Base-by-base conservation (phyloP, 2,113 vertebrate genomes). In the Etheostoma spectabile region DNA sequence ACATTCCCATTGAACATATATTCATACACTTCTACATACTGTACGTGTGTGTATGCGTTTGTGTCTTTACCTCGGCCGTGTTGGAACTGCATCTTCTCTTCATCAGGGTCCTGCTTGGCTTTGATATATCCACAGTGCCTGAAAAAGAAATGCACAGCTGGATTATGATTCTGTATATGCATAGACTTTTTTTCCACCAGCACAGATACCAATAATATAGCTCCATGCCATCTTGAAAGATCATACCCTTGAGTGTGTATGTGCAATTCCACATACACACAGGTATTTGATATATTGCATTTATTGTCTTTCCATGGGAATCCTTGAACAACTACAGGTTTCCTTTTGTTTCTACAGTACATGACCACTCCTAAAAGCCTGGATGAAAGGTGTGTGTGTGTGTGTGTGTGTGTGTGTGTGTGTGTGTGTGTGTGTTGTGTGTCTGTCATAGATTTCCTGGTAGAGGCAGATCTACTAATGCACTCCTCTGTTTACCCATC, bases 1-100 rank as follows among this genome's bases (percentile, higher is more conserved):
- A 56, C 42, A 13, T 22, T 18, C 15, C 2, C 33, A 61, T 59
- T 59, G 14, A 14, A 38, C 63, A 24, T 38, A 45, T 10, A 62
- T 45, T 30, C 35, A 67, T 2, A 18, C 19, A 22, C 14, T 30
- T 27, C 5, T 18, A 16, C 14, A 6, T 18, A 49, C 5, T 42
- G 16, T 30, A 5, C 49, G 8, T 8, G 3, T 48, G 4, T 53
- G 12, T 48, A 38, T 38, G 38, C 38, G 61, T 65, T 33, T 45
- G 57, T 64, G 60, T 71, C 10, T 72, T 74, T 93, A 96, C 96
- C 95, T 95, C 95, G 85, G 21, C 95, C 95, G 19, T 95, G 95
- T 74, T 96, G 96, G 86, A 96, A 96, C 63, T 96, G 96, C 95
- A 96, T 94, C 91, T 96, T 96, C 79, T 96, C 96, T 72, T 96